Evolutionary conservation across 2,888 invertebrate species (phyloP).

Genomic region (Cephalotes varians): DNA sequence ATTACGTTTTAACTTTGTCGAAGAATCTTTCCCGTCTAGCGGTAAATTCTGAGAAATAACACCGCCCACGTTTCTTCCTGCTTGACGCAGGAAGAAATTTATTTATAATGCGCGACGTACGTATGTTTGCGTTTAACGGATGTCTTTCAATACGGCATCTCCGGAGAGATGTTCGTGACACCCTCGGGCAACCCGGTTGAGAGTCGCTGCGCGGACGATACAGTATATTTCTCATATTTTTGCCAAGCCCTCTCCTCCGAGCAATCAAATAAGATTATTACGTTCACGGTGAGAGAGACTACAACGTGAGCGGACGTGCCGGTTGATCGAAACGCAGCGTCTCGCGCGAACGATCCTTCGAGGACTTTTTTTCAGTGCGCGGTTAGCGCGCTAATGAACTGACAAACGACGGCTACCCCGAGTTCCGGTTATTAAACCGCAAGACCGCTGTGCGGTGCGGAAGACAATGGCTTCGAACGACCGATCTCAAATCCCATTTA

Average conservation of each 20-base stretch:
- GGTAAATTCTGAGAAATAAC: background rate
- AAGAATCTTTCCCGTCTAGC: too few relatives aligned
- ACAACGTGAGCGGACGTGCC: slow-evolving; percentile 20
- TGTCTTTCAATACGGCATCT: slow-evolving; percentile 18
- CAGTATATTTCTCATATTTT: slow-evolving; percentile 52
- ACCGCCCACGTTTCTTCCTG: background rate
- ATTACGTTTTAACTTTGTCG: too few relatives aligned
- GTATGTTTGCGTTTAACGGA: background rate
- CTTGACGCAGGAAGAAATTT: background rate
- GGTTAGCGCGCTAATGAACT: slow-evolving; percentile 71
- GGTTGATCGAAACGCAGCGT: slow-evolving; percentile 33
- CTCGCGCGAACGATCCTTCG: slow-evolving; percentile 54
- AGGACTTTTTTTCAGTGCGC: slow-evolving; percentile 63
- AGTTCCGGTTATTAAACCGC: slow-evolving; percentile 79
- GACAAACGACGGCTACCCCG: slow-evolving; percentile 73
- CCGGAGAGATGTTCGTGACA: slow-evolving; percentile 35
- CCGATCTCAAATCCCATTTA: background rate
- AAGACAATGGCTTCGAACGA: slow-evolving; percentile 53
- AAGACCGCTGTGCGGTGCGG: slow-evolving; percentile 44
- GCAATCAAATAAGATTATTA: slow-evolving; percentile 51
- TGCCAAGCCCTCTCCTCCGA: slow-evolving; percentile 33
- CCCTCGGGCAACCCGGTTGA: slow-evolving; percentile 34
- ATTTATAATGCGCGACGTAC: background rate
- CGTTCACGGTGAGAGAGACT: slow-evolving; percentile 16
- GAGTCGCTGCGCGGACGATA: slow-evolving; percentile 40